phyloP scores from a whole-genome alignment of 2,797 vertebrate genomes.

The Gadopsis bispinosus region DNA sequence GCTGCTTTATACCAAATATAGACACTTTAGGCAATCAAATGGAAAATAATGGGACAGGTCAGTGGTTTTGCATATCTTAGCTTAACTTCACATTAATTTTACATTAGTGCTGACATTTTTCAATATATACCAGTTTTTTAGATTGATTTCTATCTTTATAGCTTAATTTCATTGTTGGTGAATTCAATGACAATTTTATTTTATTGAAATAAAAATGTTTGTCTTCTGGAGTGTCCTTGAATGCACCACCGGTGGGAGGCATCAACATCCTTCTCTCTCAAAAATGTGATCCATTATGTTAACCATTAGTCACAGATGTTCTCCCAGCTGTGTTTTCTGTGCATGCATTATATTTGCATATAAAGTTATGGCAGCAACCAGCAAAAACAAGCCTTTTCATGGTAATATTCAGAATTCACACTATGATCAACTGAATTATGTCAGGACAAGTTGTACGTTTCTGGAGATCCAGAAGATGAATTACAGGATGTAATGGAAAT shows the following conservation, averaged over 20 bases:
- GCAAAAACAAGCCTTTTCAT: background rate
- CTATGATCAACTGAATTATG: background rate
- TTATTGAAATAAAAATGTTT: background rate
- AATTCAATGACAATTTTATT: too few relatives aligned
- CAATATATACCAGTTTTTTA: background rate
- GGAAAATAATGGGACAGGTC: background rate
- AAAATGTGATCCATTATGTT: background rate
- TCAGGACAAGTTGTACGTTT: background rate
- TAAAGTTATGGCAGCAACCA: background rate
- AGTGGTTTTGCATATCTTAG: too few relatives aligned
- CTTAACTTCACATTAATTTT: too few relatives aligned
- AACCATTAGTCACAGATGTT: background rate
- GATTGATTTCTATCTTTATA: background rate
- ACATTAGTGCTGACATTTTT: too few relatives aligned
- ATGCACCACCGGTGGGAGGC: background rate
- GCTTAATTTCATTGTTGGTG: too few relatives aligned
- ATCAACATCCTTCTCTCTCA: background rate
- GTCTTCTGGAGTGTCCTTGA: background rate
- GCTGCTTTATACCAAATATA: too few relatives aligned
- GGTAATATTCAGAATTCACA: background rate
- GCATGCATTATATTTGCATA: background rate
- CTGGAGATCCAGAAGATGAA: background rate
- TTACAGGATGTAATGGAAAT: background rate
- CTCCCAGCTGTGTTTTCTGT: background rate
- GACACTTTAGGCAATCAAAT: too few relatives aligned